Evolutionary conservation across 2,888 invertebrate species (phyloP), one percentile per base, ranked within the genome.

Genomic region (Drosophila hawaiiensis): DNA sequence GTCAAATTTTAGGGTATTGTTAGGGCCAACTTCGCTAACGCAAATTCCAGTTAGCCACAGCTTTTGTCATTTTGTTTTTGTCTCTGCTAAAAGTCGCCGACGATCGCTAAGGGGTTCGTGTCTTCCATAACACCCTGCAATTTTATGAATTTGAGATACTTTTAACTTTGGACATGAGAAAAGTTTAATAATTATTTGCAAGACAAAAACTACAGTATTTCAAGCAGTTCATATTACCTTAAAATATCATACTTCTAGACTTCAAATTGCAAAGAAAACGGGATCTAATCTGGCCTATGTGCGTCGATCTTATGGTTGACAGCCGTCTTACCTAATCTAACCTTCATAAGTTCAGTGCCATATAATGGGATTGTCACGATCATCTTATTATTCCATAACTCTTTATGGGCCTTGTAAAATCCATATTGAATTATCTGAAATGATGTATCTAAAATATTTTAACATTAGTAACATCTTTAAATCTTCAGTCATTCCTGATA

Each of bases 41-140:
- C 25, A 7, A 59, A 35, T 12, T n/a, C 7, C 16, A 50, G 22
- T 37, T 52, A 39, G 33, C 6, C 2, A 28, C 35, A 63, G 56
- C 43, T 56, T 56, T 3, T 12, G 16, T 16, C 3, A n/a, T 25
- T n/a, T 41, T 31, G 73, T 56, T 73, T 10, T 29, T 73, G 73
- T 78, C 73, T 47, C 9, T n/a, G 22, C 63, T 76, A 63, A 78
- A 56, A 73, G 59, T n/a, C 4, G 1, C 6, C 9, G 25, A 9
- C 22, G 52, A 19, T 35, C 19, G 16, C 22, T n/a, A 2, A 16
- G 2, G 3, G 16, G 41, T 28, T 31, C n/a, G 49, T 41, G 64
- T 65, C 55, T 35, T 16, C 12, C 55, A 52, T 64, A 28, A 3
- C 31, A 16, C 19, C 19, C 3, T 37, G 7, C 7, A 41, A 22